A percentile compares a stretch with the other conserved stretches of the same genome.
phyloP scores from a whole-genome alignment of 2,113 vertebrate genomes.

The Alouatta palliata region DNA sequence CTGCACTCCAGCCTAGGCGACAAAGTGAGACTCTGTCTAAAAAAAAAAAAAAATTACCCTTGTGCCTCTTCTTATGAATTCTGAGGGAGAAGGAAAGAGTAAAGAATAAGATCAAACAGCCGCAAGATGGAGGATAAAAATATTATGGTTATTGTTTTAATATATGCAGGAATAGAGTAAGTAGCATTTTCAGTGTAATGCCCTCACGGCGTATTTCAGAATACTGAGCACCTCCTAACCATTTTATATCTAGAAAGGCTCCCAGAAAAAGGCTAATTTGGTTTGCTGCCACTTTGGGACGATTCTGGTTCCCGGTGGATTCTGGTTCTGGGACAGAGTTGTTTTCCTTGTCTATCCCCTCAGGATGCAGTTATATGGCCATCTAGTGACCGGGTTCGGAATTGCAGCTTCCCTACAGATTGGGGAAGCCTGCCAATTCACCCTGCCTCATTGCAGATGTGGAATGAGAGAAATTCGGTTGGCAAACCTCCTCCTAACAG shows the following conservation, averaged over 20 bases:
- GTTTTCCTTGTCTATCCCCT: background rate
- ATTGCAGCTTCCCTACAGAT: background rate
- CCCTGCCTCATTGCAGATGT: background rate
- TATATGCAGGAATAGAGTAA: background rate
- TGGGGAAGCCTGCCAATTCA: background rate
- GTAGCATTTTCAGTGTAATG: background rate
- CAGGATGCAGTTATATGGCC: background rate
- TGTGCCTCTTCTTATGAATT: conserved; percentile 13
- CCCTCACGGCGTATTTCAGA: background rate
- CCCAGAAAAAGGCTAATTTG: background rate
- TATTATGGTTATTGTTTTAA: background rate
- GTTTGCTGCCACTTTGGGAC: background rate
- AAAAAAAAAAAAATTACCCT: too few relatives aligned
- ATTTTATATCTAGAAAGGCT: background rate
- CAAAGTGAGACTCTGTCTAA: too few relatives aligned
- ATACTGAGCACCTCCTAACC: background rate
- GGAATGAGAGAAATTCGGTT: background rate
- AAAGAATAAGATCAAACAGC: background rate
- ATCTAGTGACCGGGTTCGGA: conserved; percentile 25
- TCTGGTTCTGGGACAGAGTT: background rate
- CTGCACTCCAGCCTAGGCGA: too few relatives aligned
- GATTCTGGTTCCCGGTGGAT: background rate
- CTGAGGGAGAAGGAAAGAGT: background rate
- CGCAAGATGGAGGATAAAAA: conserved; percentile 29
- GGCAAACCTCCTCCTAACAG: background rate